Evolutionary conservation across 1,140 invertebrate genomes (phyloP).

Genomic region (Meloidogyne floridensis): DNA sequence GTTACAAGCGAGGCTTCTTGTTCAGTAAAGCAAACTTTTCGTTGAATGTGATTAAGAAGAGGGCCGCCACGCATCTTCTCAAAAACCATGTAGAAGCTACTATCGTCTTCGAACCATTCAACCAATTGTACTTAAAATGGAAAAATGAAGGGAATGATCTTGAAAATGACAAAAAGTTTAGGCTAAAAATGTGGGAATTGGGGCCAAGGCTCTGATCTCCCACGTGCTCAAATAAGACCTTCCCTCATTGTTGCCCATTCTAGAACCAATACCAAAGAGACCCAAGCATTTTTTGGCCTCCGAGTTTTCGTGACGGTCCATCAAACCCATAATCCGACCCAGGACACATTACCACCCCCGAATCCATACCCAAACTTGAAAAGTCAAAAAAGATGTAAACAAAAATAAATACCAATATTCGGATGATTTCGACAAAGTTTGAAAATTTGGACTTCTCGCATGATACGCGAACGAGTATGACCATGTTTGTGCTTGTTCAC

Average conservation of each 20-base stretch:
- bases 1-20: constrained; percentile 89
- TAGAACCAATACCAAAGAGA: too few species aligned
- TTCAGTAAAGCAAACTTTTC: constrained; percentile 88
- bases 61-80: constrained; percentile 89
- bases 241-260: too few species aligned
- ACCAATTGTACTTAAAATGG: constrained; percentile 21
- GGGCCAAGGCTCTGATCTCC: too few species aligned
- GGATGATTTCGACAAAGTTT: constrained; percentile 93
- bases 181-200: too few species aligned
- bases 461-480: constrained; percentile 85
- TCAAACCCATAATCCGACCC: too few species aligned
- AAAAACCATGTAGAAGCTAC: constrained; percentile 89
- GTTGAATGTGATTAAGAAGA: constrained; percentile 85
- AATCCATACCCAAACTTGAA: background rate
- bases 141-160: too few species aligned
- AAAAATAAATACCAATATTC: constrained; percentile 86
- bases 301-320: too few species aligned
- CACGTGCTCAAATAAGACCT: too few species aligned
- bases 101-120: constrained; percentile 65
- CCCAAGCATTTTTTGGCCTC: too few species aligned
- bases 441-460: constrained; percentile 97
- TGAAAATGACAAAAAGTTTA: too few species aligned
- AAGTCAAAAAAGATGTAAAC: constrained; percentile 40
- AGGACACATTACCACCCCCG: too few species aligned
- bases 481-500: constrained; percentile 92